These are phyloP conservation scores for Python bivittatus DNA, from an alignment of 2,113 vertebrate species.

Conservation along the genomic window DNA sequence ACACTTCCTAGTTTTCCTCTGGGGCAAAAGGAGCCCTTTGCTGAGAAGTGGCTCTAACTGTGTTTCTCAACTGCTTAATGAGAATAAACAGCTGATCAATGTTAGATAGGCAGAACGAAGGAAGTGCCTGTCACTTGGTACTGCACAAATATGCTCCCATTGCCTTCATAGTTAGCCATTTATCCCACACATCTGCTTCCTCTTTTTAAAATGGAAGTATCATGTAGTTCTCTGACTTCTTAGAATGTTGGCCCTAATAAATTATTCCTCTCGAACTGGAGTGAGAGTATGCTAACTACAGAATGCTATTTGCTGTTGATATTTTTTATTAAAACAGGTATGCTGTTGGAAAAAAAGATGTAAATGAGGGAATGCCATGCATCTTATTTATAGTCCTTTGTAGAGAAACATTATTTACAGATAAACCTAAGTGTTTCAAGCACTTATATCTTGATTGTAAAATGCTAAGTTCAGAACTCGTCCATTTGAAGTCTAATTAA, in stretches of 20 bases:
- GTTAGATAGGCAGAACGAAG: neutral
- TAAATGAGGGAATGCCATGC: neutral
- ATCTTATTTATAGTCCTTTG: neutral
- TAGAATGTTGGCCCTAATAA: neutral
- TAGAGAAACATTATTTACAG: neutral
- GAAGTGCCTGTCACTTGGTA: neutral
- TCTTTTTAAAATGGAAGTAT: neutral
- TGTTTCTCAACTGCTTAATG: conserved; percentile 16
- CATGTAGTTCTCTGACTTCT: neutral
- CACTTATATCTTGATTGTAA: neutral
- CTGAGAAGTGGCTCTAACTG: neutral
- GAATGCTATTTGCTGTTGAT: neutral
- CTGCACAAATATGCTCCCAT: neutral
- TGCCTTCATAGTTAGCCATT: neutral
- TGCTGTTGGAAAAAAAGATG: neutral
- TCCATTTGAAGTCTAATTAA: too few species aligned
- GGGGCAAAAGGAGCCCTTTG: neutral
- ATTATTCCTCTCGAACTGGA: neutral
- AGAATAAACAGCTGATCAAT: conserved; percentile 22
- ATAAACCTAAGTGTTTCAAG: neutral
- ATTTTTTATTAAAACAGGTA: neutral
- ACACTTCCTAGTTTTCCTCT: neutral
- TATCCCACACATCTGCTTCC: neutral
- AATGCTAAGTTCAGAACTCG: neutral
- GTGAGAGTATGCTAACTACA: neutral